Percentiles rank a stretch among this genome's conserved stretches.
These are phyloP conservation scores for Camelus dromedarius DNA, from an alignment of 2,113 vertebrate species.

Conservation along the genomic window DNA sequence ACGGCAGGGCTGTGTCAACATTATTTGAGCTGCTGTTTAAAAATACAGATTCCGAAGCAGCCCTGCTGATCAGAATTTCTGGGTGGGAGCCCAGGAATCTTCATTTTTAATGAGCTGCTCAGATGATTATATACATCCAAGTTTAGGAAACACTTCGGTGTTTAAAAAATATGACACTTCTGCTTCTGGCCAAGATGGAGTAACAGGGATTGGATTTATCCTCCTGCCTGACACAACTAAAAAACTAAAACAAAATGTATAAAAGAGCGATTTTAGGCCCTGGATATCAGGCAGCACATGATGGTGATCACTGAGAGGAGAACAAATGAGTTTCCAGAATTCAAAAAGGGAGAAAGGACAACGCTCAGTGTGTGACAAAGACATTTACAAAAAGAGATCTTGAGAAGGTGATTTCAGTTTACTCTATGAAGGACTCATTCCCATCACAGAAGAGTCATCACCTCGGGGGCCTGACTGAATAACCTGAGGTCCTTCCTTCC, in stretches of 20 bases:
- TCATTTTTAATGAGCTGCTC: constrained; percentile 72
- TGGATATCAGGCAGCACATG: not conserved
- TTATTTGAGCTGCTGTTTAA: not conserved
- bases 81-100: constrained; percentile 59
- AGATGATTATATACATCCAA: constrained; percentile 64
- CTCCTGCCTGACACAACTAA: not conserved
- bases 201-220: not conserved
- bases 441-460: not conserved
- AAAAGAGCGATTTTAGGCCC: not conserved
- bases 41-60: constrained; percentile 56
- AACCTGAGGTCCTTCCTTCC: not conserved
- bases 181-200: constrained; percentile 56
- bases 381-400: not conserved
- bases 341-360: not conserved
- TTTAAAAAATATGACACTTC: constrained; percentile 75
- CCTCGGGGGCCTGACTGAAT: not conserved
- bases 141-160: constrained; percentile 66
- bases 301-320: not conserved
- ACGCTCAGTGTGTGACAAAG: not conserved
- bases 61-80: constrained; percentile 24
- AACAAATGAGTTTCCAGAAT: not conserved
- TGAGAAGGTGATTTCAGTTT: not conserved
- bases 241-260: not conserved
- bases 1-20: not conserved
- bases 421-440: not conserved